phyloP scores from a whole-genome alignment of 2,888 invertebrate species.

The Miltochrista miniata region DNA sequence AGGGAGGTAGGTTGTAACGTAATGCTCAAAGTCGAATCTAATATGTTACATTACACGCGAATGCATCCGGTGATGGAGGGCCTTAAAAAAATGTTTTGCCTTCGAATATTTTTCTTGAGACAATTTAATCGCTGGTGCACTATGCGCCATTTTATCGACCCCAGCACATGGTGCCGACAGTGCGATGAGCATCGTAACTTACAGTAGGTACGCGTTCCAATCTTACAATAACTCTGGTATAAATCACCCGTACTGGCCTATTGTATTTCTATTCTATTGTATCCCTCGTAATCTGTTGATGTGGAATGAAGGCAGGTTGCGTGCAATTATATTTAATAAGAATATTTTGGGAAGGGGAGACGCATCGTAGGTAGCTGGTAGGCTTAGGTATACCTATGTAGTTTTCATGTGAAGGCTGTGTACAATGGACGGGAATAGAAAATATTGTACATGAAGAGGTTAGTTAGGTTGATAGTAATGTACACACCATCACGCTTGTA shows the following conservation, averaged over 20 bases:
- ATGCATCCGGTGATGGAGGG: too few relatives aligned
- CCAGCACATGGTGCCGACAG: slow-evolving; percentile 46
- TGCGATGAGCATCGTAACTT: slow-evolving; percentile 55
- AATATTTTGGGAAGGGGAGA: slow-evolving; percentile 21
- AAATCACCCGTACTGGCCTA: slow-evolving; percentile 33
- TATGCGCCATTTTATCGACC: slow-evolving; percentile 39
- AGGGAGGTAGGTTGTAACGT: too few relatives aligned
- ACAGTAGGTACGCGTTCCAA: slow-evolving; percentile 36
- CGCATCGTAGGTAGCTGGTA: background rate
- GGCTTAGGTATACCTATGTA: background rate
- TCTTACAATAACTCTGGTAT: slow-evolving; percentile 41
- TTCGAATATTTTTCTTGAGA: too few relatives aligned
- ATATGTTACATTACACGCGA: too few relatives aligned
- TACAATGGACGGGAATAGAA: too few relatives aligned
- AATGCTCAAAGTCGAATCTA: too few relatives aligned
- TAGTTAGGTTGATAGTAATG: too few relatives aligned
- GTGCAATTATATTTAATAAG: slow-evolving; percentile 34
- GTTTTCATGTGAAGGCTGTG: too few relatives aligned
- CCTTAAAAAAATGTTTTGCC: background rate
- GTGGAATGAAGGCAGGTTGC: background rate
- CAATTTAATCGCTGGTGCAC: background rate
- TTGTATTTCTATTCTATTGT: slow-evolving; percentile 36
- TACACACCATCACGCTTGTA: too few relatives aligned
- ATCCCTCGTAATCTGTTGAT: slow-evolving; percentile 4
- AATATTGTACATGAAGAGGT: too few relatives aligned